Conservation (phyloP, 2,113 vertebrate genomes). For the Leptobrachium ailaonicum region DNA sequence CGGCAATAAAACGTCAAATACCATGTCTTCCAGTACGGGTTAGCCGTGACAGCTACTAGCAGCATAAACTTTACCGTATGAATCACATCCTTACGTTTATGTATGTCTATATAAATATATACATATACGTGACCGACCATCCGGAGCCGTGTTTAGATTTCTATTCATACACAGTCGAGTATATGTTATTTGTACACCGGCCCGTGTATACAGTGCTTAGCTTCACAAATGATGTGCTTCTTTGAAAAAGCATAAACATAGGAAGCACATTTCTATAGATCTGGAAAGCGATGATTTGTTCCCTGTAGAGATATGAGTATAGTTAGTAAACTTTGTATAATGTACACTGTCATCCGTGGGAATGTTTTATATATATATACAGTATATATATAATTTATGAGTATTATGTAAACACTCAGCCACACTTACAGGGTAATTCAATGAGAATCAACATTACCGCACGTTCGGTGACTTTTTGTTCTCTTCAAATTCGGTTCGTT, state of each 20-base stretch:
- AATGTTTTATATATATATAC: too few species aligned
- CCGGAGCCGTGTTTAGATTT: conserved; percentile 3
- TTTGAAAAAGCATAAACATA: neutral
- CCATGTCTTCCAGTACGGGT: neutral
- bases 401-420: too few species aligned
- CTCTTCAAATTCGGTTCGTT: too few species aligned
- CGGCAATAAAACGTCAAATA: neutral
- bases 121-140: neutral
- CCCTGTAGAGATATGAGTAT: too few species aligned
- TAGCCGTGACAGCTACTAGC: neutral
- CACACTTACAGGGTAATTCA: too few species aligned
- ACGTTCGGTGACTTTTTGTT: too few species aligned
- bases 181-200: neutral
- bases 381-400: too few species aligned
- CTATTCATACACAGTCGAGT: neutral
- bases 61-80: neutral
- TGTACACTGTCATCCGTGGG: too few species aligned
- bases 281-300: too few species aligned
- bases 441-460: too few species aligned
- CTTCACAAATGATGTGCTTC: neutral
- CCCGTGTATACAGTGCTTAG: neutral
- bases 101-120: neutral
- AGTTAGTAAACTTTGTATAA: too few species aligned
- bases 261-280: too few species aligned
- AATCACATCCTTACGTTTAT: neutral